Conservation (phyloP, 2,113 vertebrate genomes). For the Pelusios castaneus region DNA sequence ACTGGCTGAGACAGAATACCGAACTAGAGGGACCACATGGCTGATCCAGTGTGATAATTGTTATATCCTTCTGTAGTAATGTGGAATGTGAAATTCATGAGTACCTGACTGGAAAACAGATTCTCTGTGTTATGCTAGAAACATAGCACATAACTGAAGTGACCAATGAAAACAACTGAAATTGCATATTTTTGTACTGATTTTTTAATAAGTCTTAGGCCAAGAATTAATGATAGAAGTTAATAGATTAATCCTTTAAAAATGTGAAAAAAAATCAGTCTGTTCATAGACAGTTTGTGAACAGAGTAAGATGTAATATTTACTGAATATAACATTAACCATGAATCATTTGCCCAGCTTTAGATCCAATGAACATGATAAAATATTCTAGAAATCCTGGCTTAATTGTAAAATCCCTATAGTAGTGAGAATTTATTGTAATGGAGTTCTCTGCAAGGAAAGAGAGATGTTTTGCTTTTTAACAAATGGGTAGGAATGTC, state of each 20-base stretch:
- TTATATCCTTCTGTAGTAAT: not conserved
- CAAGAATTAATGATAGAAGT: not conserved
- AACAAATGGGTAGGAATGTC: not conserved
- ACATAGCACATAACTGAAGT: not conserved
- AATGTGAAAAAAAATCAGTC: not conserved
- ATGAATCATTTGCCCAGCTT: not conserved
- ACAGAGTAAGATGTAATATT: not conserved
- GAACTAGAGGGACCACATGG: not conserved
- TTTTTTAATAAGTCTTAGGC: not conserved
- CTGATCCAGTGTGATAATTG: not conserved
- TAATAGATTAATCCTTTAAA: not conserved
- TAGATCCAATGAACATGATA: not conserved
- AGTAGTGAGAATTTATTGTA: not conserved
- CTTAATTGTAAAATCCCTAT: not conserved
- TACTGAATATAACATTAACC: not conserved
- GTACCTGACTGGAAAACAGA: not conserved
- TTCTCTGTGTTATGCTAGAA: not conserved
- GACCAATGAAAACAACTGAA: not conserved
- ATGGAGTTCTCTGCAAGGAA: not conserved
- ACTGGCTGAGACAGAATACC: not conserved
- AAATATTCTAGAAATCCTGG: not conserved
- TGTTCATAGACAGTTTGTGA: not conserved
- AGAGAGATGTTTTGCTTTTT: not conserved
- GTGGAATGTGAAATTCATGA: not conserved
- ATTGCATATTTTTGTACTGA: not conserved